A percentile compares a stretch with the other conserved stretches of the same genome.
Conservation (phyloP, 1,140 invertebrate species). For the Frieseomelitta varia region DNA sequence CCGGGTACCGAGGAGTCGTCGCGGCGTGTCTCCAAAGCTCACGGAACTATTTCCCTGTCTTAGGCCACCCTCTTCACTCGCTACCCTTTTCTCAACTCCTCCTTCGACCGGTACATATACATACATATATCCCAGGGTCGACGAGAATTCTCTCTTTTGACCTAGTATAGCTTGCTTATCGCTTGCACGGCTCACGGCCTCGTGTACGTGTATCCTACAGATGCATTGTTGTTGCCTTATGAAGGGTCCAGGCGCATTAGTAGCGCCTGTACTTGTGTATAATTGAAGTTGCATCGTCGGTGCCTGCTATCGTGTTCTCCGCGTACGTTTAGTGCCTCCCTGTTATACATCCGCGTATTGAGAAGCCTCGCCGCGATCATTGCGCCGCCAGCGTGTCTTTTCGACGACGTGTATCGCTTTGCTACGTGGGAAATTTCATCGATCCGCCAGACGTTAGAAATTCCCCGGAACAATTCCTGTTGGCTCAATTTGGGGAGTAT, state of each 20-base stretch:
- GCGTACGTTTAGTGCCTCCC: background rate
- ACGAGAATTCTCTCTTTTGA: constrained; percentile 39
- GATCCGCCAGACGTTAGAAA: background rate
- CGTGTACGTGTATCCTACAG: constrained; percentile 8
- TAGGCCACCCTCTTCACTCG: background rate
- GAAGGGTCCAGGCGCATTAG: constrained; percentile 43
- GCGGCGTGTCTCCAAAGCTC: constrained; percentile 31
- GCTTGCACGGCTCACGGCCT: background rate
- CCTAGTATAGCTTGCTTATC: constrained; percentile 34
- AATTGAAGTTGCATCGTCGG: constrained; percentile 48
- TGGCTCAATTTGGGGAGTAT: background rate
- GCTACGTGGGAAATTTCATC: background rate
- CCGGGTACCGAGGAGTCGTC: constrained; percentile 38
- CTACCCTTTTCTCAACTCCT: background rate
- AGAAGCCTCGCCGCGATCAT: background rate
- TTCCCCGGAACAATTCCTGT: background rate
- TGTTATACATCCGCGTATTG: too few relatives aligned
- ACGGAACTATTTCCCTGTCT: constrained; percentile 31
- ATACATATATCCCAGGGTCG: constrained; percentile 13
- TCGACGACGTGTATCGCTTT: background rate
- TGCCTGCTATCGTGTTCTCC: background rate
- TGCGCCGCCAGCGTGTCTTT: background rate
- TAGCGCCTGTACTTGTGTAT: constrained; percentile 21
- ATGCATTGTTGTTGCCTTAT: constrained; percentile 53
- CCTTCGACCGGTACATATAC: background rate